A percentile compares a stretch with the other conserved stretches of the same genome.
These are phyloP conservation scores for Trachelus iudaicus DNA, from an alignment of 2,888 invertebrate genomes.

Conservation along the genomic window DNA sequence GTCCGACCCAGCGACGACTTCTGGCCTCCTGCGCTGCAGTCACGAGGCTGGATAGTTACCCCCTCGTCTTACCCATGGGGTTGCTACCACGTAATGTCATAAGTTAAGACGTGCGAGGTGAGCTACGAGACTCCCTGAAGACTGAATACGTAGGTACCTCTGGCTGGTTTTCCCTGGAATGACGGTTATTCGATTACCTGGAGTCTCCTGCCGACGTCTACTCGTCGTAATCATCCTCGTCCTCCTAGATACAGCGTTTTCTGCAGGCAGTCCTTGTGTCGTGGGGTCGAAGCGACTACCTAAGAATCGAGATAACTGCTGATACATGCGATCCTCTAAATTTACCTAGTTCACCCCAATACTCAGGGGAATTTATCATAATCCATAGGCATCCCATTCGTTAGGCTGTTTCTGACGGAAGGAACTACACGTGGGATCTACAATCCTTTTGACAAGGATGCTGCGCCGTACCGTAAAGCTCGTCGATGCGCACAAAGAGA, in stretches of 20 bases:
- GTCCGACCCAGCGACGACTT: neutral
- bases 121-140: neutral
- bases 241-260: slow-evolving; percentile 21
- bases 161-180: slow-evolving; percentile 22
- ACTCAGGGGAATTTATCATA: neutral
- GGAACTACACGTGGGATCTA: neutral
- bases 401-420: neutral
- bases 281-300: neutral
- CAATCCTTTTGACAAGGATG: neutral
- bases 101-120: slow-evolving; percentile 13
- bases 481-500: slow-evolving; percentile 29
- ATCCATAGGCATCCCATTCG: neutral
- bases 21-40: neutral
- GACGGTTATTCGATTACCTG: slow-evolving; percentile 47
- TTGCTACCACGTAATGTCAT: slow-evolving; percentile 17
- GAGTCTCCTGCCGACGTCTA: slow-evolving; percentile 38
- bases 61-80: neutral
- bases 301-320: neutral
- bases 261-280: neutral
- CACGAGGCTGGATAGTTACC: neutral
- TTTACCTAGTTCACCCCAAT: neutral
- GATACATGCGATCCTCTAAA: neutral
- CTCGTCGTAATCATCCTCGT: slow-evolving; percentile 27
- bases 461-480: slow-evolving; percentile 24
- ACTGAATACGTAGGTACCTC: slow-evolving; percentile 5